Percentiles rank a stretch among this genome's conserved stretches.
Conservation (phyloP, 2,113 vertebrate species). For the Serinus canaria region DNA sequence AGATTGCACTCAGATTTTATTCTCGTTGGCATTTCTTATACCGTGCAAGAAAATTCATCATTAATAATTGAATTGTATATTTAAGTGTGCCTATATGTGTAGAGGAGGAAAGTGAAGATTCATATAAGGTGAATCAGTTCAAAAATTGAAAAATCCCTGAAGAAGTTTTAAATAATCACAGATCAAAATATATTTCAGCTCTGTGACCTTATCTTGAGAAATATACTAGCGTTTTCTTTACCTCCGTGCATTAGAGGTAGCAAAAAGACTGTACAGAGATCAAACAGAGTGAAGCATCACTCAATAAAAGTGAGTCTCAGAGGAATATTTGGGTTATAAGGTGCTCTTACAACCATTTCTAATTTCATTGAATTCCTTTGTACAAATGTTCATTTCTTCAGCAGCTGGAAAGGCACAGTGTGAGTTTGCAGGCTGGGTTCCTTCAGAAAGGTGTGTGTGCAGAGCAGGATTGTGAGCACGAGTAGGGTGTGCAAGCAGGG, state of each 20-base stretch:
- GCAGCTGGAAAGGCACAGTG: background rate
- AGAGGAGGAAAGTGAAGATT: background rate
- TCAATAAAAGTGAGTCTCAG: slow-evolving; percentile 10
- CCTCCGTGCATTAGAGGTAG: background rate
- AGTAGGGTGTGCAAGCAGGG: background rate
- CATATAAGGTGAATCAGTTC: background rate
- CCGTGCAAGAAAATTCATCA: background rate
- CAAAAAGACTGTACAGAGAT: slow-evolving; percentile 11
- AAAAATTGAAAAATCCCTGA: slow-evolving; percentile 26
- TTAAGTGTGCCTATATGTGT: background rate
- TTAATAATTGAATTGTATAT: slow-evolving; percentile 23
- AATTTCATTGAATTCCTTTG: slow-evolving; percentile 16
- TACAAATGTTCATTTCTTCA: background rate
- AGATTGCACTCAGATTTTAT: slow-evolving; percentile 29
- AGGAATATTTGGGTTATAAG: slow-evolving; percentile 28
- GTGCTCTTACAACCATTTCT: background rate
- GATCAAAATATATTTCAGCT: slow-evolving; percentile 44
- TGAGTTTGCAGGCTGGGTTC: background rate
- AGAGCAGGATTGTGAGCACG: rapidly evolving
- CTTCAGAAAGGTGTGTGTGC: background rate
- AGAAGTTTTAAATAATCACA: slow-evolving; percentile 45
- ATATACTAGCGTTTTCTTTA: background rate
- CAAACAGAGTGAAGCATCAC: slow-evolving; percentile 43
- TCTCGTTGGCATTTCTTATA: slow-evolving; percentile 7
- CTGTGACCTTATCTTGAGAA: slow-evolving; percentile 44